Percentiles rank a stretch among this genome's conserved stretches.
Evolutionary conservation across 2,797 vertebrate genomes (phyloP).

Genomic region (Oryzias dopingdopingensis): DNA sequence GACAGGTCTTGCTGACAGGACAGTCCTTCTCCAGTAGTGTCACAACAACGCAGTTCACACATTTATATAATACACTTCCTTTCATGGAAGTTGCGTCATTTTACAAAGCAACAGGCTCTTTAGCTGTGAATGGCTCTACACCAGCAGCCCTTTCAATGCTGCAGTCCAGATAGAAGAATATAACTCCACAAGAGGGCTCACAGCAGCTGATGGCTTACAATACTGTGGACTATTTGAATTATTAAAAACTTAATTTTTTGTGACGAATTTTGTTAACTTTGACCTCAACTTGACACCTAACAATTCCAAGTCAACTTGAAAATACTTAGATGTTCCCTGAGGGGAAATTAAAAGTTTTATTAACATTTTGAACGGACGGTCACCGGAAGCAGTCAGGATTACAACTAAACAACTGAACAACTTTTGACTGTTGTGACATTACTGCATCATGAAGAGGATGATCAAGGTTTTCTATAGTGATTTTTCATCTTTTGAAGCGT

Average conservation of each 20-base stretch:
- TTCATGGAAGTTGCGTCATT: conserved; percentile 57
- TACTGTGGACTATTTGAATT: conserved; percentile 21
- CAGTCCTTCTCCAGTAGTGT: conserved; percentile 64
- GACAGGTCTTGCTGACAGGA: conserved; percentile 61
- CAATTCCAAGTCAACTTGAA: background rate
- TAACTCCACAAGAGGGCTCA: conserved; percentile 31
- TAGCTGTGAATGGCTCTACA: conserved; percentile 49
- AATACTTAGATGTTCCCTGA: too few species aligned
- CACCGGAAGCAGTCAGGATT: too few species aligned
- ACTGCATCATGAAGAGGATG: too few species aligned
- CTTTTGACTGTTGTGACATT: too few species aligned
- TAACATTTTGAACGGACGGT: too few species aligned
- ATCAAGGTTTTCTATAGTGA: too few species aligned
- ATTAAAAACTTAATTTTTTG: conserved; percentile 14
- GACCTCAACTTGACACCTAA: conserved; percentile 6
- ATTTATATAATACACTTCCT: conserved; percentile 63
- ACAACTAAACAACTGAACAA: too few species aligned
- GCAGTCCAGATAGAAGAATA: conserved; percentile 50
- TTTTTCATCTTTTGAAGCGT: too few species aligned
- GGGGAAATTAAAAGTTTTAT: too few species aligned
- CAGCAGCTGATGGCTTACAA: conserved; percentile 27
- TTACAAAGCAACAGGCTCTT: conserved; percentile 51
- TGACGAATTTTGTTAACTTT: conserved; percentile 17
- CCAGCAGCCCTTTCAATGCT: conserved; percentile 46
- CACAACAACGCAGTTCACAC: conserved; percentile 63